Evolutionary conservation across 2,113 vertebrate species (phyloP).

Genomic region (Macquaria ambigua): DNA sequence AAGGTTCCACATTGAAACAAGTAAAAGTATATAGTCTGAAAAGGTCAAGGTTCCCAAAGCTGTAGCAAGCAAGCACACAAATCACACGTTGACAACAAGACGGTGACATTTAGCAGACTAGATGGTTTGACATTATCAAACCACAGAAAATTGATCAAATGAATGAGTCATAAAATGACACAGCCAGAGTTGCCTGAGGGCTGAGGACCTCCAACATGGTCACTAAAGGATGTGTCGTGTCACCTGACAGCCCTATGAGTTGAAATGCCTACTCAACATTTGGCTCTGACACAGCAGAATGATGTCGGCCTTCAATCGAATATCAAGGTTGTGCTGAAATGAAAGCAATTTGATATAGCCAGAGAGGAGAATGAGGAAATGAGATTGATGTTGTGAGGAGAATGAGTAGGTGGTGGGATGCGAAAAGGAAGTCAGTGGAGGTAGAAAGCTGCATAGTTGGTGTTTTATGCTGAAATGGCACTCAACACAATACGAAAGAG

Average conservation of each 20-base stretch:
- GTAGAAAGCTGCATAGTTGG: slow-evolving; percentile 38
- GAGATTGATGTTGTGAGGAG: slow-evolving; percentile 64
- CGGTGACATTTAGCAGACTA: background rate
- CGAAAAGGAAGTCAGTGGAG: slow-evolving; percentile 36
- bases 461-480: slow-evolving; percentile 56
- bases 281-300: slow-evolving; percentile 68
- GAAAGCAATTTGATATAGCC: slow-evolving; percentile 71
- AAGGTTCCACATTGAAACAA: background rate
- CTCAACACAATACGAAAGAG: slow-evolving; percentile 16
- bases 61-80: background rate
- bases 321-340: slow-evolving; percentile 70
- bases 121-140: slow-evolving; percentile 22
- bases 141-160: slow-evolving; percentile 22
- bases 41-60: background rate
- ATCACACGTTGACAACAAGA: slow-evolving; percentile 2
- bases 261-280: slow-evolving; percentile 60
- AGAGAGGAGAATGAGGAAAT: slow-evolving; percentile 61
- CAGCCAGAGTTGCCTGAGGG: slow-evolving; percentile 18
- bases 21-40: background rate
- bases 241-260: slow-evolving; percentile 49
- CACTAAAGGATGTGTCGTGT: slow-evolving; percentile 45
- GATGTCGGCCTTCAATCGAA: slow-evolving; percentile 61
- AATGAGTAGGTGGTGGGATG: slow-evolving; percentile 42
- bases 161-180: slow-evolving; percentile 22
- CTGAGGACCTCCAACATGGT: slow-evolving; percentile 28